Evolutionary conservation across 2,113 vertebrate species (phyloP).

Genomic region (Syngnathus typhle): DNA sequence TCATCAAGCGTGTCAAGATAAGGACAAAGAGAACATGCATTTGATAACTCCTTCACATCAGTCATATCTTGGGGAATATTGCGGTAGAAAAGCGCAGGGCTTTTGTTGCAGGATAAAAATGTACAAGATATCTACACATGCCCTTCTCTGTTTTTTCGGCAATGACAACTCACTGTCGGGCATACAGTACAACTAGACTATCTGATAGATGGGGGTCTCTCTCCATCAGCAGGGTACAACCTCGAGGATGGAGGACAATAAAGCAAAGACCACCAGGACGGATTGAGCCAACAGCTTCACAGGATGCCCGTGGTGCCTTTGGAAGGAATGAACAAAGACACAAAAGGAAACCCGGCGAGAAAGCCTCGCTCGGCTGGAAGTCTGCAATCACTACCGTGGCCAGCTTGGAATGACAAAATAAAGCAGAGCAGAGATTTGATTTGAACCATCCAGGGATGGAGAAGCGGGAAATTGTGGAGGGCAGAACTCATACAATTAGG

Average conservation of each 20-base stretch:
- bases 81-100: constrained; percentile 3
- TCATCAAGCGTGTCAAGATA: constrained; percentile 28
- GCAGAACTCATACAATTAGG: constrained; percentile 10
- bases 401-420: constrained; percentile 28
- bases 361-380: constrained; percentile 46
- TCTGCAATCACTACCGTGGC: constrained; percentile 38
- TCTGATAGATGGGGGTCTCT: background rate
- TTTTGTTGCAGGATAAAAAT: no score
- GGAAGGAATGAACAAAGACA: constrained; percentile 49
- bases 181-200: constrained; percentile 19
- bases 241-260: constrained; percentile 40
- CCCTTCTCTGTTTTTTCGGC: constrained; percentile 21
- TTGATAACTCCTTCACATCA: constrained; percentile 17
- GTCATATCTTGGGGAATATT: constrained; percentile 3
- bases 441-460: constrained; percentile 12
- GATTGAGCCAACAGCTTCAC: constrained; percentile 47
- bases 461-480: constrained; percentile 12
- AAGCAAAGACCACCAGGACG: constrained; percentile 55
- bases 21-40: constrained; percentile 25
- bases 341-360: constrained; percentile 49
- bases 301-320: constrained; percentile 55
- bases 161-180: constrained; percentile 29
- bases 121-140: background rate
- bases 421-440: constrained; percentile 25
- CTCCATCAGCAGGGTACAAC: constrained; percentile 42